Evolutionary conservation across 2,888 invertebrate genomes (phyloP).

Genomic region (Ormyrus pomaceus): DNA sequence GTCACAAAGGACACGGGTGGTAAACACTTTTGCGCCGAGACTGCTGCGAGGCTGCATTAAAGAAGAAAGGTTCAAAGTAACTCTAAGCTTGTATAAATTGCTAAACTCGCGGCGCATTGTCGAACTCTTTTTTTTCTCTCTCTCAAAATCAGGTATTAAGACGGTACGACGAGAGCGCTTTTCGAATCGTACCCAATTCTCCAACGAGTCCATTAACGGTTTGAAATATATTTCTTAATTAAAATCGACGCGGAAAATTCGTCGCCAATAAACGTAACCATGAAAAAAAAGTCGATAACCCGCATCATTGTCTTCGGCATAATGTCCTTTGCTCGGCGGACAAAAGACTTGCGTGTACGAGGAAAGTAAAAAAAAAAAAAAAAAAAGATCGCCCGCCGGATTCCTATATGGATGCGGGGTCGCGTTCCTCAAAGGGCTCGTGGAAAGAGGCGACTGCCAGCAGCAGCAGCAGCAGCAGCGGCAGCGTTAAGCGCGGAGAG

Average conservation of each 20-base stretch:
- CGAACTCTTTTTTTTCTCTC: too few species aligned
- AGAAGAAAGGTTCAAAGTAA: too few species aligned
- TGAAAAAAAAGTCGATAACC: constrained; percentile 4
- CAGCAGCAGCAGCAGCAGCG: constrained; percentile 43
- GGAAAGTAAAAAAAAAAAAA: constrained; percentile 13
- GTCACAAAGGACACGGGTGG: constrained; percentile 33
- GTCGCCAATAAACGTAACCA: neutral
- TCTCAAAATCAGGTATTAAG: too few species aligned
- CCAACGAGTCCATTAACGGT: too few species aligned
- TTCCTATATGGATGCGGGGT: neutral
- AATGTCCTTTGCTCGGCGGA: neutral
- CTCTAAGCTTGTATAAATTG: too few species aligned
- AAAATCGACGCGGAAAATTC: too few species aligned
- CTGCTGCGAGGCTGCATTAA: too few species aligned
- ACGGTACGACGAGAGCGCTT: too few species aligned
- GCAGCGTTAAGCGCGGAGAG: constrained; percentile 53
- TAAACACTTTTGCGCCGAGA: constrained; percentile 34
- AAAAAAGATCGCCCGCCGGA: too few species aligned
- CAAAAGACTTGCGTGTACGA: constrained; percentile 1
- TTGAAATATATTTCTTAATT: too few species aligned
- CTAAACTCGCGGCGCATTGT: too few species aligned
- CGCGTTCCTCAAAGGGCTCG: constrained; percentile 9
- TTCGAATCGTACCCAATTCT: too few species aligned
- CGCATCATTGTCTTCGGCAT: neutral
- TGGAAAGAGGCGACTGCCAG: constrained; percentile 30